phyloP scores from a whole-genome alignment of 2,113 vertebrate species.

The Maccullochella peelii region DNA sequence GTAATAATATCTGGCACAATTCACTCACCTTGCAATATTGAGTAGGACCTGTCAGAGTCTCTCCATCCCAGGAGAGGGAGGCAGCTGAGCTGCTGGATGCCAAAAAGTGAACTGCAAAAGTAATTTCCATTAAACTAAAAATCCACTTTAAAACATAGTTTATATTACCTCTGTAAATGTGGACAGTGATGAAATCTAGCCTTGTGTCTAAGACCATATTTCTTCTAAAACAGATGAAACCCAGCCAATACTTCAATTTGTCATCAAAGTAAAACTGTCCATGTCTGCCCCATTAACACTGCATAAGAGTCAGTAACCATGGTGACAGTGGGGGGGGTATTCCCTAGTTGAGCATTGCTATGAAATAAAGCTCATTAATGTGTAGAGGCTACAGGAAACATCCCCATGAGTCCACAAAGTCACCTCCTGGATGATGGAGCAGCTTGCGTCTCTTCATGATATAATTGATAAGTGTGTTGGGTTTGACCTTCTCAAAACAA shows the following conservation, averaged over 20 bases:
- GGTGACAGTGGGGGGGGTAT: constrained; percentile 55
- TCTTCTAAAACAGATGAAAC: constrained; percentile 58
- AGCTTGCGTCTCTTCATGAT: constrained; percentile 33
- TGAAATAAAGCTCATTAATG: constrained; percentile 73
- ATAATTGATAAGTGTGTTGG: constrained; percentile 43
- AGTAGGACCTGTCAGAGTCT: constrained; percentile 50
- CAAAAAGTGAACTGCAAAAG: constrained; percentile 63
- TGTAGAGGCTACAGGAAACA: constrained; percentile 38
- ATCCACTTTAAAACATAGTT: constrained; percentile 58
- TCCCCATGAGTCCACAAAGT: constrained; percentile 55
- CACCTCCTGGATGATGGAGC: constrained; percentile 61
- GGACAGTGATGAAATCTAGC: constrained; percentile 39
- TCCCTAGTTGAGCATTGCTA: constrained; percentile 48
- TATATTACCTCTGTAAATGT: constrained; percentile 62
- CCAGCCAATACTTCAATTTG: constrained; percentile 66
- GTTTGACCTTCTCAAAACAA: constrained; percentile 63
- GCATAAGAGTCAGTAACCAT: constrained; percentile 67
- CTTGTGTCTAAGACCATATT: constrained; percentile 42
- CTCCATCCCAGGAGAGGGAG: constrained; percentile 35
- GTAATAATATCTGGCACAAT: constrained; percentile 40
- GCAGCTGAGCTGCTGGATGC: constrained; percentile 38
- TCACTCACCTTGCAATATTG: constrained; percentile 39
- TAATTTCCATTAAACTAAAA: constrained; percentile 68
- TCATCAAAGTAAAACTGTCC: constrained; percentile 68
- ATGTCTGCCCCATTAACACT: constrained; percentile 64